phyloP scores from a whole-genome alignment of 2,888 invertebrate genomes.

The Nudaria mundana region DNA sequence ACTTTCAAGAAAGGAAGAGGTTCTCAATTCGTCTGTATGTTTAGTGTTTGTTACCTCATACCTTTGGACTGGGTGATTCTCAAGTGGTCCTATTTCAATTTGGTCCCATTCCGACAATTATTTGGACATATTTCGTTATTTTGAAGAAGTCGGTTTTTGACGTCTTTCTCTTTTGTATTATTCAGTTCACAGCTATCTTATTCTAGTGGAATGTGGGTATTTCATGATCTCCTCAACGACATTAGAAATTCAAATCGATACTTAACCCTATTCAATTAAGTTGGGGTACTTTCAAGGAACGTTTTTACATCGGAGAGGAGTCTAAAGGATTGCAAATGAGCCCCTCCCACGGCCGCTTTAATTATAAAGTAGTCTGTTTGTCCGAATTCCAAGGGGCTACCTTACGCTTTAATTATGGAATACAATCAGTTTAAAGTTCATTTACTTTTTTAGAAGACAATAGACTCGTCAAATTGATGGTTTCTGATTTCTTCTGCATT shows the following conservation, averaged over 20 bases:
- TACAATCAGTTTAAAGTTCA: slow-evolving; percentile 50
- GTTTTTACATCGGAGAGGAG: slow-evolving; percentile 58
- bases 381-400: slow-evolving; percentile 53
- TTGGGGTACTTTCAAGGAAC: slow-evolving; percentile 38
- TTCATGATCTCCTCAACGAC: slow-evolving; percentile 5
- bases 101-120: no score
- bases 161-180: no score
- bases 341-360: slow-evolving; percentile 54
- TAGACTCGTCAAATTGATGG: slow-evolving; percentile 25
- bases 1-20: no score
- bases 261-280: slow-evolving; percentile 38
- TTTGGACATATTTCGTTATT: no score
- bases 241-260: slow-evolving; percentile 34
- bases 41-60: no score
- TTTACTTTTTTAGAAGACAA: slow-evolving; percentile 34
- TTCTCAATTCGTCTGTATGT: no score
- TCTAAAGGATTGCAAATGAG: slow-evolving; percentile 76
- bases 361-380: slow-evolving; percentile 72
- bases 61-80: no score
- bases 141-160: no score
- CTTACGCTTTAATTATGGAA: slow-evolving; percentile 57
- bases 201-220: no score
- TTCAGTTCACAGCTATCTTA: no score
- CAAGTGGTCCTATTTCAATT: no score
- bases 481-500: slow-evolving; percentile 21